Conservation (phyloP, 92 coral and sea anemone species). For the Phenganax subtilis region DNA sequence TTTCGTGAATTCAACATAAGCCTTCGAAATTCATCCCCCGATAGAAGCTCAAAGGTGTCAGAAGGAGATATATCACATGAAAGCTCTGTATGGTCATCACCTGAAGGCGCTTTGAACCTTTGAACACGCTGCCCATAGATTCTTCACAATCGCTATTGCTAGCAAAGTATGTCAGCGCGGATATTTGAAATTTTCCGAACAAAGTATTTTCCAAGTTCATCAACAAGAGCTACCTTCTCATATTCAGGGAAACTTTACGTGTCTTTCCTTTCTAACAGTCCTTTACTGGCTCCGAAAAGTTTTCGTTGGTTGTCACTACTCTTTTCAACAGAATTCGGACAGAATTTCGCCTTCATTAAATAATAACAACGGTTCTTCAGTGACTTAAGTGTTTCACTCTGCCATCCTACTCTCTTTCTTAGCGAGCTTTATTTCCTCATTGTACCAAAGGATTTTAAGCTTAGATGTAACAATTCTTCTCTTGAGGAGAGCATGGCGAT, state of each 20-base stretch:
- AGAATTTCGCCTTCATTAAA: background rate
- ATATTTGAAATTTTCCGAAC: background rate
- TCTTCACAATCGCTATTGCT: background rate
- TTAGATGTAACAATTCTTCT: background rate
- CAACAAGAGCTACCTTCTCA: background rate
- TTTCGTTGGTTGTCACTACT: background rate
- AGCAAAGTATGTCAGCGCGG: background rate
- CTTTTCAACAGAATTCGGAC: background rate
- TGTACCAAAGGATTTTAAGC: no score
- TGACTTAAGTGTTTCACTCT: no score
- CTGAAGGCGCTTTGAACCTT: background rate
- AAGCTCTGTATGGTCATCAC: conserved; percentile 1
- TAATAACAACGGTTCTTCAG: no score
- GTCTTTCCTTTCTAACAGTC: background rate
- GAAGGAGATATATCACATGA: conserved; percentile 4
- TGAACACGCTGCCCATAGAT: no score
- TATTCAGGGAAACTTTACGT: background rate
- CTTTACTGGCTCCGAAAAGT: background rate
- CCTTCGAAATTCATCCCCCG: background rate
- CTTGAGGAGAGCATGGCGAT: background rate
- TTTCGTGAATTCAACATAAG: conserved; percentile 15
- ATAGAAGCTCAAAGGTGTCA: conserved; percentile 12
- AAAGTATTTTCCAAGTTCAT: background rate
- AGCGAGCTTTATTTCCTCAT: no score
- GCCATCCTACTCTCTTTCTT: no score